These are phyloP conservation scores for Anolis apletophallus DNA, from an alignment of 2,797 vertebrate species.

Conservation along the genomic window DNA sequence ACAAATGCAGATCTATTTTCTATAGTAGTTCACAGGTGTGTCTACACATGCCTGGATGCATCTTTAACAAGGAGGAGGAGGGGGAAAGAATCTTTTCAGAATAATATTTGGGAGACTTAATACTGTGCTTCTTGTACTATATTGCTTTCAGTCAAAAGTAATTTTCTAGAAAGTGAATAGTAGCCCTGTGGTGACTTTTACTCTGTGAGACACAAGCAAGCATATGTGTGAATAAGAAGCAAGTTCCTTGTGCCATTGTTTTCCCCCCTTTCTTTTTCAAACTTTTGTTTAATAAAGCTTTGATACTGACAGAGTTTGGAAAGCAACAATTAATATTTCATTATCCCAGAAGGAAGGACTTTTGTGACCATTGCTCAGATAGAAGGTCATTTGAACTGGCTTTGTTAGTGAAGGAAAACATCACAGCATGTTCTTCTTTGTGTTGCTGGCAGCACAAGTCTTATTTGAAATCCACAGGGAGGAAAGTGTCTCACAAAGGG, in stretches of 20 bases:
- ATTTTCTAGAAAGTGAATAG: conserved; percentile 32
- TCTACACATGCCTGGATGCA: too few species aligned
- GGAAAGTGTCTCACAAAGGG: conserved; percentile 5
- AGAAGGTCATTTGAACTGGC: conserved; percentile 8
- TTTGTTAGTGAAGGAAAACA: conserved; percentile 38
- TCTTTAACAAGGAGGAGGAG: too few species aligned
- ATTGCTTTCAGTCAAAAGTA: conserved; percentile 8
- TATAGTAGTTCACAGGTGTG: too few species aligned
- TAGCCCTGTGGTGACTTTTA: conserved; percentile 15
- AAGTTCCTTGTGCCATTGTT: conserved; percentile 25
- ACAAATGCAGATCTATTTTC: too few species aligned
- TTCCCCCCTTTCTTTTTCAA: conserved; percentile 28
- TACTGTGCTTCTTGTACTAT: background rate
- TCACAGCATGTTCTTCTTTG: background rate
- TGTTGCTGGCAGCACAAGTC: background rate
- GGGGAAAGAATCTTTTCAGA: too few species aligned
- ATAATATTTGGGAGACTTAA: too few species aligned
- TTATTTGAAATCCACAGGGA: conserved; percentile 13
- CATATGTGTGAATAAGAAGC: background rate
- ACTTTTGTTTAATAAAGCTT: conserved; percentile 3
- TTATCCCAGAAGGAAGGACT: conserved; percentile 31
- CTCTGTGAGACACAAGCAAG: conserved; percentile 9
- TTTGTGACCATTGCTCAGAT: conserved; percentile 47
- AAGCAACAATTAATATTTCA: conserved; percentile 53
- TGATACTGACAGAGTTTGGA: conserved; percentile 35